phyloP scores from a whole-genome alignment of 92 coral and sea anemone species.

The Palythoa grandiflora region DNA sequence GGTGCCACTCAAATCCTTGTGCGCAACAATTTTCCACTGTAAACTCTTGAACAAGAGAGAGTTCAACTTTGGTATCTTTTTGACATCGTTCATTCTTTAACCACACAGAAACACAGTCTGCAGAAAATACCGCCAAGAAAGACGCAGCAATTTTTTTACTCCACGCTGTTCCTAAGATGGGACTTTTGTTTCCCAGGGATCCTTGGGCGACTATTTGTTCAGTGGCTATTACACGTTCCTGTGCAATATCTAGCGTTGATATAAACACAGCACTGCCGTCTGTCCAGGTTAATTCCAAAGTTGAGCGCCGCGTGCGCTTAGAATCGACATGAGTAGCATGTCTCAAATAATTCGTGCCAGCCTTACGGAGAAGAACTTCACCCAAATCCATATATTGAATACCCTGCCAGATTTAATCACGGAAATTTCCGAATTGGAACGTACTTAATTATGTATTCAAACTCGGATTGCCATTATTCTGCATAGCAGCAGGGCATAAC shows the following conservation, averaged over 20 bases:
- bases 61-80: background rate
- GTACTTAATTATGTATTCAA: background rate
- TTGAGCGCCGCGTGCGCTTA: conserved; percentile 17
- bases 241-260: conserved; percentile 13
- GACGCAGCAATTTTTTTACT: background rate
- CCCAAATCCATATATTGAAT: conserved; percentile 20
- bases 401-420: background rate
- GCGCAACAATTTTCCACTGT: conserved; percentile 15
- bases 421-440: no score
- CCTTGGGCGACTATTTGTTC: background rate
- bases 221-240: background rate
- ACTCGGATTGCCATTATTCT: background rate
- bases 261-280: background rate
- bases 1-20: conserved; percentile 27
- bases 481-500: no score
- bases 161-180: conserved; percentile 36
- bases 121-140: conserved; percentile 32
- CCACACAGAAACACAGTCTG: conserved; percentile 30
- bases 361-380: conserved; percentile 11
- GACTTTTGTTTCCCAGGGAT: conserved; percentile 32
- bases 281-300: conserved; percentile 19
- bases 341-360: conserved; percentile 36
- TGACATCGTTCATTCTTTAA: background rate
- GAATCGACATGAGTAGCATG: background rate
- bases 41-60: conserved; percentile 23